Conservation (phyloP, 2,888 invertebrate genomes). For the Drosophila acutilabella region DNA sequence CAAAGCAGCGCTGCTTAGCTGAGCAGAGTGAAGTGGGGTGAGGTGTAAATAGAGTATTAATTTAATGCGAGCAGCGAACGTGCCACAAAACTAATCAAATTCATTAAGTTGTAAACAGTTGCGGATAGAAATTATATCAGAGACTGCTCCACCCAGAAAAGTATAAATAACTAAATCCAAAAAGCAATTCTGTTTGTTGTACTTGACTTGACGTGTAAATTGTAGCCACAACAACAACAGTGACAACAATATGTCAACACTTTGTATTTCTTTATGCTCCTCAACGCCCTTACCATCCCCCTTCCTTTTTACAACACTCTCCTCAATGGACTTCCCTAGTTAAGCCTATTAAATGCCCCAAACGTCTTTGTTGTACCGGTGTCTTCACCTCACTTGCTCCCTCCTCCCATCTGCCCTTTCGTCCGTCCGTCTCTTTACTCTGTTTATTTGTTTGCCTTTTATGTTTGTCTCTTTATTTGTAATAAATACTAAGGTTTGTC, state of each 20-base stretch:
- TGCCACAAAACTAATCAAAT: slow-evolving; percentile 51
- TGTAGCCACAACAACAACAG: slow-evolving; percentile 49
- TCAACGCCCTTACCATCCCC: no score
- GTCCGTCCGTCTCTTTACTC: slow-evolving; percentile 54
- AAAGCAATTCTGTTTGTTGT: slow-evolving; percentile 51
- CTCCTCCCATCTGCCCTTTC: background rate
- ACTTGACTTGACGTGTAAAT: slow-evolving; percentile 63
- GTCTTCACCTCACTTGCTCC: slow-evolving; percentile 41
- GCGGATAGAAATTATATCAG: slow-evolving; percentile 17
- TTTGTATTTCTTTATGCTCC: slow-evolving; percentile 18
- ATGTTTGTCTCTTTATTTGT: slow-evolving; percentile 79
- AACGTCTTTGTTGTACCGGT: slow-evolving; percentile 75
- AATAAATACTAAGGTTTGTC: slow-evolving; percentile 68
- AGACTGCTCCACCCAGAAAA: slow-evolving; percentile 34
- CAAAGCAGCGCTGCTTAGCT: slow-evolving; percentile 6
- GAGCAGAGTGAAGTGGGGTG: background rate
- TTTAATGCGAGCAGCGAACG: slow-evolving; percentile 26
- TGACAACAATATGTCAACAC: slow-evolving; percentile 64
- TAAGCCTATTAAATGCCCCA: slow-evolving; percentile 76
- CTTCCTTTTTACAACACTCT: background rate
- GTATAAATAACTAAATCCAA: slow-evolving; percentile 28
- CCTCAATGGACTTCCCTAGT: slow-evolving; percentile 49
- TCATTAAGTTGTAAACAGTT: slow-evolving; percentile 43
- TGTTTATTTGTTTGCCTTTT: slow-evolving; percentile 74
- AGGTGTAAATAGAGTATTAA: background rate